phyloP scores from a whole-genome alignment of 1,140 invertebrate species.

The Spodoptera frugiperda region DNA sequence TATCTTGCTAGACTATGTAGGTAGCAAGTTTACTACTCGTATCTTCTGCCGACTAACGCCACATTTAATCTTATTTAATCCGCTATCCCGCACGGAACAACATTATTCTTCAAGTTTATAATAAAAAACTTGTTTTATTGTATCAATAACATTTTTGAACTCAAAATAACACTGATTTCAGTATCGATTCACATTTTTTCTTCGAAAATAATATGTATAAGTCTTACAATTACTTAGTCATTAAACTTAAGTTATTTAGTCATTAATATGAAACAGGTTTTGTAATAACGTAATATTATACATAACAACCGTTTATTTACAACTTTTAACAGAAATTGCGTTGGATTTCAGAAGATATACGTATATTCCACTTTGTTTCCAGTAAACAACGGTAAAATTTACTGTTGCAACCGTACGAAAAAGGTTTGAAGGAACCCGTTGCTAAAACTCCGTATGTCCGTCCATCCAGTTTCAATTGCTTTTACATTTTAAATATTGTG shows the following conservation, averaged over 20 bases:
- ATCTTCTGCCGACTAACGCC: slow-evolving; percentile 19
- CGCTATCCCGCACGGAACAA: slow-evolving; percentile 23
- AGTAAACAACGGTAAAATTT: slow-evolving; percentile 32
- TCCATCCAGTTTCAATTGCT: background rate
- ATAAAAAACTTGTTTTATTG: background rate
- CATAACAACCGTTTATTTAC: slow-evolving; percentile 12
- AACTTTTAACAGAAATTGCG: slow-evolving; percentile 20
- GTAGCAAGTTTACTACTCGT: slow-evolving; percentile 41
- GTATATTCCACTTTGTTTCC: slow-evolving; percentile 33
- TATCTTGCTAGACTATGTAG: slow-evolving; percentile 39
- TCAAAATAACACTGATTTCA: background rate
- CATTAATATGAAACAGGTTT: too few species aligned
- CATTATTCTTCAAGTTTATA: slow-evolving; percentile 7
- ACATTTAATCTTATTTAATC: slow-evolving; percentile 20
- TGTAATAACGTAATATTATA: slow-evolving; percentile 2
- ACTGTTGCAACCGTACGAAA: slow-evolving; percentile 31
- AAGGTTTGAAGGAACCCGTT: slow-evolving; percentile 29
- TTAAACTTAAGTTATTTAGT: background rate
- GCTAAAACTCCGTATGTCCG: slow-evolving; percentile 9
- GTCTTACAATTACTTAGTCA: background rate
- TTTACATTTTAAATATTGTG: too few species aligned
- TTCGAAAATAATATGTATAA: background rate
- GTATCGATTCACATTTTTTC: background rate
- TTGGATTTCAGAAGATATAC: slow-evolving; percentile 37
- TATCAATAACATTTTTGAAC: slow-evolving; percentile 5